Evolutionary conservation across 1,140 invertebrate genomes (phyloP), one percentile per base, ranked within the genome.

Genomic region (Branchinecta lynchi): DNA sequence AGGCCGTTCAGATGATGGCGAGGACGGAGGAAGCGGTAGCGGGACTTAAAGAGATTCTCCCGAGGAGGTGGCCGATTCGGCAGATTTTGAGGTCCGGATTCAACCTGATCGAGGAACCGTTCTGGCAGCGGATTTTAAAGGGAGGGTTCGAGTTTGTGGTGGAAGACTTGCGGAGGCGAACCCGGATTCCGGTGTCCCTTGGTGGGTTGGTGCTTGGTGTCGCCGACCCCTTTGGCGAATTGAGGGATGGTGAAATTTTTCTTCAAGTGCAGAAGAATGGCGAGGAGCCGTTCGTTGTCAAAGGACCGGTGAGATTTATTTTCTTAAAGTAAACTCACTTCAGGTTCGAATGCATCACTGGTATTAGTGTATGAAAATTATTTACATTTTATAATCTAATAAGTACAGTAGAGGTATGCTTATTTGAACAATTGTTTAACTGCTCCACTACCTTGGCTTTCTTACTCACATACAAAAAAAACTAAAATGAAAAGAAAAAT

Each of bases 41-140:
- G 15, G 20, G 12, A 44, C 68, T 68, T 15, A 32, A 68, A 45
- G 12, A 44, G 20, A 10, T 67, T 15, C 45, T 44, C 8, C 43
- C 43, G 43, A 7, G 45, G 20, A 12, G 10, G 32, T 68, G 68
- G 68, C 17, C 43, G 3, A 43, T 68, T 6, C 32, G 45, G 3
- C 17, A 68, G 45, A 17, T 68, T 44, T 67, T 21, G 15, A 17
- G 8, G 1, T 44, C 17, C 10, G 43, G 20, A 44, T 32, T 68
- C 68, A 68, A 68, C 45, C 10, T 68, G 8, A 43, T 68, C 17
- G 43, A 44, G 68, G 68, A 68, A 45, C 20, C 20, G 20, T 68
- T 68, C 43, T 68, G 68, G 68, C 20, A 17, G 1, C 8, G 43
- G 12, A 32, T 68, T 15, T n/a, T 68, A 15, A 43, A 44, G 43